Evolutionary conservation across 2,113 vertebrate genomes (phyloP).

Genomic region (Ptilorrhoa leucosticta): DNA sequence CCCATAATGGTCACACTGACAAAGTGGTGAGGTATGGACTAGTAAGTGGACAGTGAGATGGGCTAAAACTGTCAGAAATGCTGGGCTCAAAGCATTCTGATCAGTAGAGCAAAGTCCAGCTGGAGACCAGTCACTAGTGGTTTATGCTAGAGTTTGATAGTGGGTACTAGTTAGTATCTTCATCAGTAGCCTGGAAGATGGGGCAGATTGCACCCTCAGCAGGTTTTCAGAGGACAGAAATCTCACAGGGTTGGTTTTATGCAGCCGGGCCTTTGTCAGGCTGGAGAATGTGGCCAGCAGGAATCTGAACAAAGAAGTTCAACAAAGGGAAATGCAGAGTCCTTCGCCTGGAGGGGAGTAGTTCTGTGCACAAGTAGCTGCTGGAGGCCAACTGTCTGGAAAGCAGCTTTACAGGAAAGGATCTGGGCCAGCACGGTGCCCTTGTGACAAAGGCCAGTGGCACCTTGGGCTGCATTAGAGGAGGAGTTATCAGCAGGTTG

Average conservation of each 20-base stretch:
- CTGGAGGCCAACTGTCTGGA: not conserved
- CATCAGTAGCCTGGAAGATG: not conserved
- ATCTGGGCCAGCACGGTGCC: not conserved
- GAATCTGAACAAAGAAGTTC: not conserved
- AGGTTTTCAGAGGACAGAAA: not conserved
- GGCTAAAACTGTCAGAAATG: not conserved
- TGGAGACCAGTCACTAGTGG: not conserved
- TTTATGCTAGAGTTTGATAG: not conserved
- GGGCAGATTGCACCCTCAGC: not conserved
- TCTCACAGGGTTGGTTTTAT: not conserved
- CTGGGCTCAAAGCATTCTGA: not conserved
- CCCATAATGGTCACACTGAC: not conserved
- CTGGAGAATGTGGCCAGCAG: not conserved
- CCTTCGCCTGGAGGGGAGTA: not conserved
- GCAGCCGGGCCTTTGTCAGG: not conserved
- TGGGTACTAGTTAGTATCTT: not conserved
- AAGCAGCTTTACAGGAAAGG: not conserved
- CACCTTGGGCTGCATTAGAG: not conserved
- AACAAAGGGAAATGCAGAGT: not conserved
- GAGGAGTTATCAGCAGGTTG: not conserved
- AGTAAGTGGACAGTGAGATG: not conserved
- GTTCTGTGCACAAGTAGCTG: not conserved
- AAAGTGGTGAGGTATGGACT: not conserved
- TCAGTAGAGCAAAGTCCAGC: not conserved
- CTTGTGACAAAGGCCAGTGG: not conserved